phyloP scores from a whole-genome alignment of 35 echinoderm and acorn worm species.

The Heliocidaris erythrogramma region DNA sequence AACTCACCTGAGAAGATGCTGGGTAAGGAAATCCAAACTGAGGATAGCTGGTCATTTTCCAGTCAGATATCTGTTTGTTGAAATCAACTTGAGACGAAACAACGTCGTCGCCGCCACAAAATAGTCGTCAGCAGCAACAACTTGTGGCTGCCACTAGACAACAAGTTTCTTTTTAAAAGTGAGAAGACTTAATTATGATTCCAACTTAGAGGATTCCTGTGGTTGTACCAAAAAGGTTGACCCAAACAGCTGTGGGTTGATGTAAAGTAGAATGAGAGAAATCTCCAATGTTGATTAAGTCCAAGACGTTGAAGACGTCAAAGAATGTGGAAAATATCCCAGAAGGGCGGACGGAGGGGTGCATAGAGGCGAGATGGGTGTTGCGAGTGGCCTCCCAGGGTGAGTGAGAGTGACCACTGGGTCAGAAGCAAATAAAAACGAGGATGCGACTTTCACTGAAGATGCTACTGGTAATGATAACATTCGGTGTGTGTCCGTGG shows the following conservation, averaged over 20 bases:
- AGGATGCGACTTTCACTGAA: background rate
- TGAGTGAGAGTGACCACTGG: background rate
- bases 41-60: slow-evolving; percentile 67
- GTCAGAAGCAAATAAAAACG: background rate
- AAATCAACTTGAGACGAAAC: background rate
- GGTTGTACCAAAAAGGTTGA: background rate
- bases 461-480: slow-evolving; percentile 28
- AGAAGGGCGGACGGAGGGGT: background rate
- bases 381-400: background rate
- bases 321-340: background rate
- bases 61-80: background rate
- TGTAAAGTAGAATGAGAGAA: background rate
- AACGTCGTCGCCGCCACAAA: background rate
- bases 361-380: background rate
- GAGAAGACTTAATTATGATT: background rate
- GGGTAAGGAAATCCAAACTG: slow-evolving; percentile 76
- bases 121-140: background rate
- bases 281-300: background rate
- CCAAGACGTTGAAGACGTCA: background rate
- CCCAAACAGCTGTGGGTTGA: background rate
- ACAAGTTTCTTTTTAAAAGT: background rate
- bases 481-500: background rate
- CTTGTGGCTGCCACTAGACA: slow-evolving; percentile 7
- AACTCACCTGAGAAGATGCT: slow-evolving; percentile 77
- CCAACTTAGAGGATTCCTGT: background rate